phyloP scores from a whole-genome alignment of 2,113 vertebrate genomes.

The Todiramphus saurophagus region DNA sequence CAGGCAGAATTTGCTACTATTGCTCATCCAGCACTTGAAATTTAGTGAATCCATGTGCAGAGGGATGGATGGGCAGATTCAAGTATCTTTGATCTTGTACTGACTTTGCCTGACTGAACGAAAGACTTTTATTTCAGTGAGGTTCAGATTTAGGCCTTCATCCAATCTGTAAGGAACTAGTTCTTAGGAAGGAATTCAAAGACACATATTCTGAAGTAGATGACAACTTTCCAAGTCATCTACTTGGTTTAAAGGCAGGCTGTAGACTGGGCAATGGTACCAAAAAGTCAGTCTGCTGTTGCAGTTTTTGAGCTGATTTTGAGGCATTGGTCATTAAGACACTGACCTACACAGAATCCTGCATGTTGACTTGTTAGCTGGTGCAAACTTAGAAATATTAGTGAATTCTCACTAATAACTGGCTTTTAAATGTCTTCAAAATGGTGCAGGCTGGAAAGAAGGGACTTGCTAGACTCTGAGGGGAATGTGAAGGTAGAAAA shows the following conservation, averaged over 20 bases:
- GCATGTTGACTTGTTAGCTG: not conserved
- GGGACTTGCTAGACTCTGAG: not conserved
- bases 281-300: not conserved
- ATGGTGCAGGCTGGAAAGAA: not conserved
- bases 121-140: not conserved
- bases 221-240: not conserved
- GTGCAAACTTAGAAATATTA: not conserved
- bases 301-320: not conserved
- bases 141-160: not conserved
- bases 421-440: not conserved
- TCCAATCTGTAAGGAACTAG: not conserved
- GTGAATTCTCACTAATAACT: not conserved
- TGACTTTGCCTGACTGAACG: not conserved
- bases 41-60: not conserved
- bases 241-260: not conserved
- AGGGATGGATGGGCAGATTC: not conserved
- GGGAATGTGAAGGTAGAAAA: not conserved
- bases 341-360: not conserved
- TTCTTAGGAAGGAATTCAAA: not conserved
- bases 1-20: not conserved
- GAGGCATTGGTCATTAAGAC: not conserved
- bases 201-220: not conserved
- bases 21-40: not conserved
- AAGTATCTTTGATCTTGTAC: not conserved
- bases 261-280: rapidly evolving